Percentiles rank a stretch among this genome's conserved stretches.
These are phyloP conservation scores for Actenoides lindsayi DNA, from an alignment of 2,113 vertebrate genomes.

Conservation along the genomic window DNA sequence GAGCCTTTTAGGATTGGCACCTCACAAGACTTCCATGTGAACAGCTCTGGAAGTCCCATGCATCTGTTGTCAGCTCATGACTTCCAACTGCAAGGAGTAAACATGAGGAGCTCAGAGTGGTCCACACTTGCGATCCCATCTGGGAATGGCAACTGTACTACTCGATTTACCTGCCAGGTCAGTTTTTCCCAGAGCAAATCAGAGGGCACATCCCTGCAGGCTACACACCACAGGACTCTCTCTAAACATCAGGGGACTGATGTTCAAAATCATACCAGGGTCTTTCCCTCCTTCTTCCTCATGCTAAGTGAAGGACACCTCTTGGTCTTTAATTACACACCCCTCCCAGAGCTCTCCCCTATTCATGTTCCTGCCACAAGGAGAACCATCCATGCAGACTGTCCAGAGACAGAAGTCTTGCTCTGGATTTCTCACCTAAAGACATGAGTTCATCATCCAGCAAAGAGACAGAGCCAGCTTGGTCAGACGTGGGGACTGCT, in stretches of 20 bases:
- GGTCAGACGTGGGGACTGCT: conserved; percentile 72
- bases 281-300: neutral
- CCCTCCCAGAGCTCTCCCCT: neutral
- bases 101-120: neutral
- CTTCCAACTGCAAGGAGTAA: neutral
- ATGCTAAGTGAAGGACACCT: neutral
- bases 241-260: neutral
- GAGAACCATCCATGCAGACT: neutral
- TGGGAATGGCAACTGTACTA: neutral
- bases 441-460: conserved; percentile 97
- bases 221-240: neutral
- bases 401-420: neutral
- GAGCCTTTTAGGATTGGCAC: neutral
- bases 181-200: neutral
- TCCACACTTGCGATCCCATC: neutral
- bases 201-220: neutral
- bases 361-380: neutral
- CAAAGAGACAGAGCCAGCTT: conserved; percentile 80
- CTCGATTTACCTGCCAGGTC: neutral
- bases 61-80: neutral
- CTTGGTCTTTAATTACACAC: neutral
- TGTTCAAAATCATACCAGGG: neutral
- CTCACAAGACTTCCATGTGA: neutral
- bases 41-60: neutral
- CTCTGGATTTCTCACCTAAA: conserved; percentile 79